These are phyloP conservation scores for Cheumatopsyche charites DNA, from an alignment of 1,140 invertebrate genomes.

Conservation along the genomic window DNA sequence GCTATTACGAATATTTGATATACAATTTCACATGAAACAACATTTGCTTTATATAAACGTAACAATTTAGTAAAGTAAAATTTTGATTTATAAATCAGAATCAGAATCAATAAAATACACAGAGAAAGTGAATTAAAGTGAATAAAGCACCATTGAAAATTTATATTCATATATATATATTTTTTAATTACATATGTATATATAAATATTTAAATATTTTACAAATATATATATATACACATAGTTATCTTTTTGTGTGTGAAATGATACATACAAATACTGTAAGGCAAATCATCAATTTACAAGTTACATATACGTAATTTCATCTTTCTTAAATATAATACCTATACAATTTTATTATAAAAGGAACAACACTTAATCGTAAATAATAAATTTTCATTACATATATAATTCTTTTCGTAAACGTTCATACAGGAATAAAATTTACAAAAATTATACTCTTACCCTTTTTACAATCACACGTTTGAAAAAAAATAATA, in stretches of 20 bases:
- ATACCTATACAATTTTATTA: conserved; percentile 37
- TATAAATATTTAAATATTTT: background rate
- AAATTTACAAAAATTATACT: conserved; percentile 2
- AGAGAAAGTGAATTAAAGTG: background rate
- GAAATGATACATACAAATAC: conserved; percentile 32
- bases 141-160: conserved; percentile 16
- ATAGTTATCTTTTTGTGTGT: background rate
- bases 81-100: too few relatives aligned
- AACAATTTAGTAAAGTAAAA: too few relatives aligned
- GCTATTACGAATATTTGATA: conserved; percentile 1
- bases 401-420: conserved; percentile 7
- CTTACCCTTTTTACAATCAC: background rate
- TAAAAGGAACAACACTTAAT: conserved; percentile 47
- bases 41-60: too few relatives aligned
- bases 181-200: conserved; percentile 4
- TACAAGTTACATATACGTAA: conserved; percentile 32
- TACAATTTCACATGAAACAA: conserved; percentile 4
- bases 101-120: background rate
- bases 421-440: conserved; percentile 42
- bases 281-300: conserved; percentile 44
- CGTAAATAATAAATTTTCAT: conserved; percentile 43
- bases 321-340: conserved; percentile 28
- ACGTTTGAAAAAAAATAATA: background rate
- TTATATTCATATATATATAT: conserved; percentile 2
- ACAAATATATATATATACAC: background rate